phyloP scores from a whole-genome alignment of 2,888 invertebrate species.

The Euplexia lucipara region DNA sequence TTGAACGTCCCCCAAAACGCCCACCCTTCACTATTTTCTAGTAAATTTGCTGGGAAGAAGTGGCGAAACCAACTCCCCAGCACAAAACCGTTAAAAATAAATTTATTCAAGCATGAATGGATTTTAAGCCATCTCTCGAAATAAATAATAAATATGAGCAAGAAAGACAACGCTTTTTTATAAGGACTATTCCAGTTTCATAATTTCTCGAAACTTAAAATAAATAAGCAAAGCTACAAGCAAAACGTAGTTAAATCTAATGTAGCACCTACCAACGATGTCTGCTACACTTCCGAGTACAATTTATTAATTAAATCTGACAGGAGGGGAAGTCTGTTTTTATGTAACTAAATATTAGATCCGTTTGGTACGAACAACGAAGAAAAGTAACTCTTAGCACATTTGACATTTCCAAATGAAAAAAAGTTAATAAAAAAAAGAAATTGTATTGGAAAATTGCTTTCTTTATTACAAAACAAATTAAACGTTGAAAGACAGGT shows the following conservation, averaged over 20 bases:
- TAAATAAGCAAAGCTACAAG: not conserved
- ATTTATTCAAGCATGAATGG: too few relatives aligned
- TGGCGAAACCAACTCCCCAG: too few relatives aligned
- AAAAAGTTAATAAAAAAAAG: constrained; percentile 27
- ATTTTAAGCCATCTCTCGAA: not conserved
- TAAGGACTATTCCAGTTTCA: not conserved
- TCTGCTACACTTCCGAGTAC: constrained; percentile 22
- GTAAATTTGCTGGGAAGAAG: too few relatives aligned
- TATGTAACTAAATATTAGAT: constrained; percentile 29
- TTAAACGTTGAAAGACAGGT: constrained; percentile 29
- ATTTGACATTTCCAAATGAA: constrained; percentile 25
- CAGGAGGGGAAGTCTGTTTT: constrained; percentile 25
- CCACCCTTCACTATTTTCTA: too few relatives aligned
- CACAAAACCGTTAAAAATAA: too few relatives aligned
- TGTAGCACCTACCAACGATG: constrained; percentile 9
- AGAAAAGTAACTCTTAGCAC: constrained; percentile 12
- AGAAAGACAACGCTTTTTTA: not conserved
- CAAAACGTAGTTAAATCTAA: constrained; percentile 7
- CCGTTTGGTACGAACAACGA: constrained; percentile 12
- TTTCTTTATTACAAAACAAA: constrained; percentile 30
- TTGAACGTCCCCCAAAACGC: too few relatives aligned
- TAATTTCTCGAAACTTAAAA: not conserved
- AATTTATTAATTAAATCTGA: constrained; percentile 59
- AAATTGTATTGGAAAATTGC: constrained; percentile 17
- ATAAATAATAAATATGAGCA: not conserved